Base-by-base conservation (phyloP, 2,113 vertebrate genomes). In the Cavia aperea region DNA sequence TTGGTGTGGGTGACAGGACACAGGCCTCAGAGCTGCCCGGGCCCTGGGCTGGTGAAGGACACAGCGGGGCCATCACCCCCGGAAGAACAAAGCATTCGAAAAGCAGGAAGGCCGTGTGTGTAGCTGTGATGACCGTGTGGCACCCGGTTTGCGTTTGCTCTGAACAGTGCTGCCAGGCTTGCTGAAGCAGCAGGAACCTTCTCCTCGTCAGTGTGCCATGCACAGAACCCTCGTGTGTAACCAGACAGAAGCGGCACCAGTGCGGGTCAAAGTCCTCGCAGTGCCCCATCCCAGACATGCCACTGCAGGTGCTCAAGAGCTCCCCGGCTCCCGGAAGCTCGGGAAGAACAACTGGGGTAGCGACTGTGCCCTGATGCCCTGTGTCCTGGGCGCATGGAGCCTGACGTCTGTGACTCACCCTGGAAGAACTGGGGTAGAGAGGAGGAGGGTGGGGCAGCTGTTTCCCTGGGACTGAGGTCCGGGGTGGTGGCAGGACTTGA, bases 401-500 rank as follows among this genome's bases (percentile, higher is more conserved):
- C 16, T 58, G 56, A 5, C 18, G 18, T 58, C 36, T 4, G 60
- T 96, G 95, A 95, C 89, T 96, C 95, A 94, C 31, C 26, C 16
- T n/a, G n/a, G 60, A 94, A 84, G 92, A 91, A 91, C 73, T 88
- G 11, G 81, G 58, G 54, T 72, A 93, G 89, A 95, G 93, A 81
- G 85, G 73, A 91, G 82, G 66, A 92, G 91, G 88, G 93, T 29
- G 77, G 78, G 65, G 70, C 65, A 7, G 58, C 51, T 75, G 1
- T 60, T 72, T 83, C 83, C n/a, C 62, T 19, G 51, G 86, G 73
- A 83, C 93, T 70, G 43, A 94, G 83, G 84, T 94, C 79, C 68
- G 93, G 84, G 86, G 92, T 92, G 86, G 88, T 51, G 89, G 60
- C 91, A 81, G 78, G 88, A 54, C 79, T 43, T 23, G 83, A 73